Percentiles rank a stretch among this genome's conserved stretches.
Conservation (phyloP, 2,113 vertebrate species). For the Nanorana parkeri region DNA sequence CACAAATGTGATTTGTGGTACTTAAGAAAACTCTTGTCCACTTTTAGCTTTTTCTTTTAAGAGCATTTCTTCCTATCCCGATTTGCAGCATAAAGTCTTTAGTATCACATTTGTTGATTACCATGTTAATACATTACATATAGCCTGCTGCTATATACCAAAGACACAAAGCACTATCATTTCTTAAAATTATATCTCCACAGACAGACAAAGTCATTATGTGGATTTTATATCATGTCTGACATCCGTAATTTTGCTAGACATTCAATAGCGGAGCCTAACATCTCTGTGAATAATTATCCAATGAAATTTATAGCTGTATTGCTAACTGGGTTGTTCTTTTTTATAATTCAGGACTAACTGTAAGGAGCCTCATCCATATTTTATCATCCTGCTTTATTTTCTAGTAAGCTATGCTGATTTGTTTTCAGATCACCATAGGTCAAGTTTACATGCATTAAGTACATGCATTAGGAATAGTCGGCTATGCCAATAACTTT, state of each 20-base stretch:
- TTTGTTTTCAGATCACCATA: slow-evolving; percentile 52
- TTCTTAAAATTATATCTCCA: slow-evolving; percentile 22
- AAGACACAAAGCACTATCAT: not conserved
- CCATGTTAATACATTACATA: not conserved
- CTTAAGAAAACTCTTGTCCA: no score
- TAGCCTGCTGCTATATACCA: not conserved
- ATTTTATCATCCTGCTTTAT: slow-evolving; percentile 54
- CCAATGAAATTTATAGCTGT: slow-evolving; percentile 32
- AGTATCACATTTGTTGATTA: no score
- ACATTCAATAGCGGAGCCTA: slow-evolving; percentile 31
- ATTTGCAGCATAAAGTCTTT: no score
- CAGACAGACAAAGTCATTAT: slow-evolving; percentile 30
- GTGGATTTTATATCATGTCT: slow-evolving; percentile 29
- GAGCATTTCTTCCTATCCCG: no score
- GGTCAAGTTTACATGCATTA: slow-evolving; percentile 55
- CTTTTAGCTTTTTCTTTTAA: no score
- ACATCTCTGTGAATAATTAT: slow-evolving; percentile 44
- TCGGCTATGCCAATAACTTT: slow-evolving; percentile 39
- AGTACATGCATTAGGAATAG: slow-evolving; percentile 48
- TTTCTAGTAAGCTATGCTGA: slow-evolving; percentile 40
- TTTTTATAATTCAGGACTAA: slow-evolving; percentile 53
- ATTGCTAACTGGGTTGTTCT: slow-evolving; percentile 31
- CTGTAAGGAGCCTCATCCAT: slow-evolving; percentile 51
- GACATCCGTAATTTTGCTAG: slow-evolving; percentile 38
- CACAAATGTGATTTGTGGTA: no score